These are phyloP conservation scores for Dolichopus griseipennis DNA, from an alignment of 2,888 invertebrate genomes.

Conservation along the genomic window DNA sequence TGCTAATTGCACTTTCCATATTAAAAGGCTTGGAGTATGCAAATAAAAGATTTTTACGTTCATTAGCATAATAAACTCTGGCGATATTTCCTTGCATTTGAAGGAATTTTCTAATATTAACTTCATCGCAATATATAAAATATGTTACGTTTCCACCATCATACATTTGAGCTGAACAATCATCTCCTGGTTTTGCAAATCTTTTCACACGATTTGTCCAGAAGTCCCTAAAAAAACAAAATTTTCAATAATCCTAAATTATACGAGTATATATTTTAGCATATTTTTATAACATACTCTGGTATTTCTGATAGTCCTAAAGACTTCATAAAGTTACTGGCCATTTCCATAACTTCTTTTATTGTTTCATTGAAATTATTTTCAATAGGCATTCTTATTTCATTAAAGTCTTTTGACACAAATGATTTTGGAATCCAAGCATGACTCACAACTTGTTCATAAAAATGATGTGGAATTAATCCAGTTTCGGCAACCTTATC, in stretches of 20 bases:
- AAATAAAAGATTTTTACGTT: conserved; percentile 12
- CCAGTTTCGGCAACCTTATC: conserved; percentile 9
- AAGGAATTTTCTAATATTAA: conserved; percentile 12
- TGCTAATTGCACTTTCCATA: conserved; percentile 11
- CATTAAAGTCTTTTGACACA: background rate
- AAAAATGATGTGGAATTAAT: conserved; percentile 17
- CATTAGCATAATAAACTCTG: conserved; percentile 14
- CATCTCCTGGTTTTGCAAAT: no score
- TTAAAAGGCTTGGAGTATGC: conserved; percentile 1
- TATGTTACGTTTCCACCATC: background rate
- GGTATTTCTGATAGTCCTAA: conserved; percentile 15
- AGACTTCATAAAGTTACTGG: conserved; percentile 16
- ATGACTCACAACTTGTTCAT: conserved; percentile 15
- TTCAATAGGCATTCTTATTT: conserved; percentile 2
- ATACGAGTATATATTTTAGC: no score
- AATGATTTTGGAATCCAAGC: conserved; percentile 11
- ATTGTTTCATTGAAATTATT: conserved; percentile 9
- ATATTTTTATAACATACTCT: background rate
- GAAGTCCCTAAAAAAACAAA: no score
- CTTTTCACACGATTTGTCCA: background rate
- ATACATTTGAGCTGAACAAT: background rate
- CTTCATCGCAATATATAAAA: conserved; percentile 15
- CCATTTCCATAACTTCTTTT: background rate
- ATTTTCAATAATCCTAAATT: no score
- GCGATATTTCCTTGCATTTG: conserved; percentile 14